phyloP scores from a whole-genome alignment of 2,888 invertebrate species.

The Phortica okadai region DNA sequence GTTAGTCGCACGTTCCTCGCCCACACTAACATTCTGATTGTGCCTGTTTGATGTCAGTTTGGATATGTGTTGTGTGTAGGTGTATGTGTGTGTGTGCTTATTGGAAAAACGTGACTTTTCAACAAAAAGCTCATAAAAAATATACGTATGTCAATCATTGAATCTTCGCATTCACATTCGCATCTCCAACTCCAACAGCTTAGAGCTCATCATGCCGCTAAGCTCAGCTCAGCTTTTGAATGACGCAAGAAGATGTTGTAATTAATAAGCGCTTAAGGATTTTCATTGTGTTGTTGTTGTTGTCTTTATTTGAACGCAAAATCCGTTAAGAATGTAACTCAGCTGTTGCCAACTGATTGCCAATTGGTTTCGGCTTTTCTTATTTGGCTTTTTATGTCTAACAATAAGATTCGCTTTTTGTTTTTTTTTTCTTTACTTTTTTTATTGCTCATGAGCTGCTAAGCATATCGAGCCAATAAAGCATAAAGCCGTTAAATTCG shows the following conservation, averaged over 20 bases:
- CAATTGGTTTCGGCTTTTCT: neutral
- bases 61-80: neutral
- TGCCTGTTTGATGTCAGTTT: neutral
- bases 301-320: neutral
- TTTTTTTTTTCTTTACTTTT: neutral
- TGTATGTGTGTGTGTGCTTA: neutral
- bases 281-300: neutral
- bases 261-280: slow-evolving; percentile 64
- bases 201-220: neutral
- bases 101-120: slow-evolving; percentile 30
- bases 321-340: too few relatives aligned
- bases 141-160: slow-evolving; percentile 18
- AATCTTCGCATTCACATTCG: neutral
- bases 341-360: neutral
- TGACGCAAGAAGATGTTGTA: slow-evolving; percentile 61
- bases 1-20: neutral
- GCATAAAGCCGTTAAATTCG: slow-evolving; percentile 66
- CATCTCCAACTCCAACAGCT: neutral
- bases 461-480: slow-evolving; percentile 58
- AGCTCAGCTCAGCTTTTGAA: neutral
- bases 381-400: neutral
- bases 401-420: neutral
- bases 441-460: neutral
- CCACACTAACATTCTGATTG: neutral
- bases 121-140: slow-evolving; percentile 3